These are phyloP conservation scores for Hirudinaria manillensis DNA, from an alignment of 2,888 invertebrate genomes.

Conservation along the genomic window DNA sequence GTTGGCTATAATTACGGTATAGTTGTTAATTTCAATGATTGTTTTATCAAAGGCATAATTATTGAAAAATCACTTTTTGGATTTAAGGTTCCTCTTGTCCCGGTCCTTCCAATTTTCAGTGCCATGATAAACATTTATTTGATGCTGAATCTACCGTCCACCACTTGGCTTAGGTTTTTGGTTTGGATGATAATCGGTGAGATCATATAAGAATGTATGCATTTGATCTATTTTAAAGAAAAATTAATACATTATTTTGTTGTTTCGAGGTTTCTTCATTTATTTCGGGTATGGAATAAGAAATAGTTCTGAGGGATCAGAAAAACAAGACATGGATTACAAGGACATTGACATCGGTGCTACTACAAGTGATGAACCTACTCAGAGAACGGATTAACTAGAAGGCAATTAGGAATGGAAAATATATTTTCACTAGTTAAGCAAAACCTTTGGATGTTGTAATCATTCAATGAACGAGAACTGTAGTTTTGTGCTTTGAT, in stretches of 20 bases:
- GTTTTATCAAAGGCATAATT: neutral
- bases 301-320: neutral
- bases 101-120: constrained; percentile 46
- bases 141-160: constrained; percentile 70
- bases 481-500: too few relatives aligned
- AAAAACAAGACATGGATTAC: neutral
- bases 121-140: constrained; percentile 67
- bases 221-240: neutral
- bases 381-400: too few relatives aligned
- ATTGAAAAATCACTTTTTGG: neutral
- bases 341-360: constrained; percentile 1
- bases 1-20: neutral
- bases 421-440: too few relatives aligned
- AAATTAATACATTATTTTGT: neutral
- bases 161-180: constrained; percentile 77
- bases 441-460: too few relatives aligned
- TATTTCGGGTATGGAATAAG: constrained; percentile 18
- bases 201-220: constrained; percentile 38
- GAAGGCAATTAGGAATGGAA: too few relatives aligned
- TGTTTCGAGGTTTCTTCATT: constrained; percentile 6
- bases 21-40: neutral
- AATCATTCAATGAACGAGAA: too few relatives aligned
- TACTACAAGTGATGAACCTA: too few relatives aligned
- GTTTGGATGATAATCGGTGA: constrained; percentile 75
- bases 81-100: constrained; percentile 49